phyloP scores from a whole-genome alignment of 2,797 vertebrate species.

The Melanotaenia maccullochi region DNA sequence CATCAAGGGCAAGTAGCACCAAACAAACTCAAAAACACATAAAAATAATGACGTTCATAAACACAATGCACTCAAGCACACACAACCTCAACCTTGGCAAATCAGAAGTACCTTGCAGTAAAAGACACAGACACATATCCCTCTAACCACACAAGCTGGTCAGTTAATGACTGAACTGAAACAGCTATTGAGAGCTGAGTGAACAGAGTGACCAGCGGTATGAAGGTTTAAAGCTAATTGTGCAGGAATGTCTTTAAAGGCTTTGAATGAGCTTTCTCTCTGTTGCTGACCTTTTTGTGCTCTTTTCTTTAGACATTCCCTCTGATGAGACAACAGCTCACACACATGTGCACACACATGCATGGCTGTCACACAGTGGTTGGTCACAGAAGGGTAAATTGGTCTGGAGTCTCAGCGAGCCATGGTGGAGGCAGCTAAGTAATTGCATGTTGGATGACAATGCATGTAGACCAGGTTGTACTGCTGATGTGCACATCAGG shows the following conservation, averaged over 20 bases:
- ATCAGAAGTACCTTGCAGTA: constrained; percentile 28
- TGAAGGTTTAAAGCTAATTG: constrained; percentile 11
- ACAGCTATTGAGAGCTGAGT: constrained; percentile 11
- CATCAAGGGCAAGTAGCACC: constrained; percentile 50
- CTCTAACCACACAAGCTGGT: constrained; percentile 32
- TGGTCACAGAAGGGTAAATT: constrained; percentile 73
- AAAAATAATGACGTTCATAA: background rate
- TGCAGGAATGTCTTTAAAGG: constrained; percentile 8
- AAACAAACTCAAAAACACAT: constrained; percentile 19
- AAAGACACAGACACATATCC: constrained; percentile 21
- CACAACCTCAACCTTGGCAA: constrained; percentile 39
- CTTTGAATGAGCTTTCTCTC: constrained; percentile 16
- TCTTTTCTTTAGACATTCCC: constrained; percentile 33
- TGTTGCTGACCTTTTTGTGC: constrained; percentile 27
- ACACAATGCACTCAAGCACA: constrained; percentile 5
- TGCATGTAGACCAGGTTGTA: constrained; percentile 39
- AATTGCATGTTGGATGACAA: constrained; percentile 64
- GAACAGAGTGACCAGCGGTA: constrained; percentile 19
- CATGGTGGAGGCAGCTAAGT: constrained; percentile 39
- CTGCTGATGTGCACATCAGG: constrained; percentile 14
- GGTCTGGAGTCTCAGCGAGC: constrained; percentile 55
- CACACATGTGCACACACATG: constrained; percentile 17
- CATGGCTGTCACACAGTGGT: constrained; percentile 70
- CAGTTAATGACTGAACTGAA: constrained; percentile 38
- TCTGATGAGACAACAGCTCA: constrained; percentile 20